Evolutionary conservation across 1,140 invertebrate genomes (phyloP).

Genomic region (Musca domestica): DNA sequence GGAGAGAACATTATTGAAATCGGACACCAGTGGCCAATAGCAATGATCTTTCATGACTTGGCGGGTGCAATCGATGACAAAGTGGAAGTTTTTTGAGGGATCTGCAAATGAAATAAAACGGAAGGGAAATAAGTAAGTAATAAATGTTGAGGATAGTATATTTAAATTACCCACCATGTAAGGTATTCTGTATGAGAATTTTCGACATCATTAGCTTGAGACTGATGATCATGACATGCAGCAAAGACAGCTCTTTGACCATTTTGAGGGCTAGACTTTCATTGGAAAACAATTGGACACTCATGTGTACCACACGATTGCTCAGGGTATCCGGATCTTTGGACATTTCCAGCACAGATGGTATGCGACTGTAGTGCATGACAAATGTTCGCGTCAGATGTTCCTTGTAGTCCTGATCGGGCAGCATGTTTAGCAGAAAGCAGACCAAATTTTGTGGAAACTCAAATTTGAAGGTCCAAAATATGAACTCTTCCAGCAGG

Average conservation of each 20-base stretch:
- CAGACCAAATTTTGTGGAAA: slow-evolving; percentile 97
- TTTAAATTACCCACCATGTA: slow-evolving; percentile 67
- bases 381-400: slow-evolving; percentile 92
- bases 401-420: slow-evolving; percentile 93
- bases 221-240: slow-evolving; percentile 93
- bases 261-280: slow-evolving; percentile 86
- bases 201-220: slow-evolving; percentile 91
- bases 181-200: slow-evolving; percentile 81
- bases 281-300: slow-evolving; percentile 93
- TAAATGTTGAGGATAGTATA: neutral
- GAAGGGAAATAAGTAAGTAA: slow-evolving; percentile 6
- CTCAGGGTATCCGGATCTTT: slow-evolving; percentile 86
- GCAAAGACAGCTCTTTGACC: slow-evolving; percentile 82
- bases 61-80: slow-evolving; percentile 89
- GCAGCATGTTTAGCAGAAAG: slow-evolving; percentile 92
- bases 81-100: slow-evolving; percentile 76
- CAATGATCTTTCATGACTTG: slow-evolving; percentile 96
- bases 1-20: slow-evolving; percentile 95
- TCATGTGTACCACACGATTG: slow-evolving; percentile 95
- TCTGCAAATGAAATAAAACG: slow-evolving; percentile 57
- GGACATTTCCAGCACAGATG: slow-evolving; percentile 83
- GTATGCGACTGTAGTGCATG: slow-evolving; percentile 91
- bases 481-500: slow-evolving; percentile 92
- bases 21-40: slow-evolving; percentile 96
- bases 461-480: slow-evolving; percentile 97